Conservation (phyloP, 2,113 vertebrate genomes). For the Brachyhypopomus occidentalis region DNA sequence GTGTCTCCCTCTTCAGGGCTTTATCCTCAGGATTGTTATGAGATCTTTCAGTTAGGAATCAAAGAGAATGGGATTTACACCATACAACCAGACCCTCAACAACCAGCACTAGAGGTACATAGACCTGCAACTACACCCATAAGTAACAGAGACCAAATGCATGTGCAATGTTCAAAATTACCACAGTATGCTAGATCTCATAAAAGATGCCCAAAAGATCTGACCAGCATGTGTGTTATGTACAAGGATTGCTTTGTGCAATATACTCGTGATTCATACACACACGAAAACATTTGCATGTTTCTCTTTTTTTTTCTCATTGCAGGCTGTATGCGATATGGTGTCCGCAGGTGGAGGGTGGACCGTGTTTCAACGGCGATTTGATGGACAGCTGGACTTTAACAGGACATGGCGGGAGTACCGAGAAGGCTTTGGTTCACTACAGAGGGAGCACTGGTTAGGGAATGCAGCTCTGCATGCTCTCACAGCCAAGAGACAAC, state of each 20-base stretch:
- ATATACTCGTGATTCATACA: no score
- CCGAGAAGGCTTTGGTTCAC: conserved; percentile 76
- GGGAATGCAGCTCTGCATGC: conserved; percentile 71
- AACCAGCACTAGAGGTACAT: conserved; percentile 74
- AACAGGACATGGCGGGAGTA: conserved; percentile 81
- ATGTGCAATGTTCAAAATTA: not conserved
- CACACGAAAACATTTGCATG: not conserved
- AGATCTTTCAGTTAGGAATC: conserved; percentile 79
- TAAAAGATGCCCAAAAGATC: not conserved
- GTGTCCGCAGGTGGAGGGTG: conserved; percentile 76
- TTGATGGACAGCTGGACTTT: conserved; percentile 76
- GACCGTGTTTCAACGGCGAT: conserved; percentile 78
- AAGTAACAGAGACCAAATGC: conserved; percentile 33
- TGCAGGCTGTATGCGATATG: conserved; percentile 81
- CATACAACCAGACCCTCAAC: conserved; percentile 75
- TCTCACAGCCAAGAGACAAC: conserved; percentile 71
- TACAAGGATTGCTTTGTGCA: no score
- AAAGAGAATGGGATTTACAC: conserved; percentile 82
- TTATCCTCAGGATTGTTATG: conserved; percentile 77
- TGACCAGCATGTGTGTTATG: not conserved
- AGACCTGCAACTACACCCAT: conserved; percentile 52
- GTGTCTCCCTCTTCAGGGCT: conserved; percentile 67
- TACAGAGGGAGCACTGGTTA: conserved; percentile 78
- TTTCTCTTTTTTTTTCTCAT: conserved; percentile 49
- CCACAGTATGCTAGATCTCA: no score